Conservation (phyloP, 2,888 invertebrate genomes). For the Griposia aprilina region DNA sequence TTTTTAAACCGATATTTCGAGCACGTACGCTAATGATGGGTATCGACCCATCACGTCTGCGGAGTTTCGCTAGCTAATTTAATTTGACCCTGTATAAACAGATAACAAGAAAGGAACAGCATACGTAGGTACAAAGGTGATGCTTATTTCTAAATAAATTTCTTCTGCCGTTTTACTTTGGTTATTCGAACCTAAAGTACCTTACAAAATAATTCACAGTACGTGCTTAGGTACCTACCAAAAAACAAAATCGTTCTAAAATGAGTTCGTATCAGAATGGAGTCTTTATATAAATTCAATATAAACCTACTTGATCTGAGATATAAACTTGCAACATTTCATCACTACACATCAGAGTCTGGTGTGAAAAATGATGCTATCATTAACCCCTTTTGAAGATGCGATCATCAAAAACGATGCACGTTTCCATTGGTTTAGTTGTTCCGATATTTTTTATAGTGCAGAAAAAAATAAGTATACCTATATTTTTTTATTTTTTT, state of each 20-base stretch:
- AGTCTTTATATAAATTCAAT: constrained; percentile 43
- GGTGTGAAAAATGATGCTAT: constrained; percentile 69
- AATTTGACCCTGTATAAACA: too few species aligned
- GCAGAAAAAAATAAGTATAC: background rate
- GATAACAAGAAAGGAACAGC: too few species aligned
- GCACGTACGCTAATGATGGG: too few species aligned
- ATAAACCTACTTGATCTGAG: constrained; percentile 22
- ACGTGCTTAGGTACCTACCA: too few species aligned
- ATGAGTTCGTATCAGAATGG: constrained; percentile 9
- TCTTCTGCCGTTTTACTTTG: too few species aligned
- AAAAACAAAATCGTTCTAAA: background rate
- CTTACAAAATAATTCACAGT: background rate
- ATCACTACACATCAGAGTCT: constrained; percentile 54
- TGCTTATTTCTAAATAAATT: too few species aligned
- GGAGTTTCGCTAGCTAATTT: too few species aligned
- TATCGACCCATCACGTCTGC: too few species aligned
- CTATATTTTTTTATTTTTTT: background rate
- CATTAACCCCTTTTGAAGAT: constrained; percentile 72
- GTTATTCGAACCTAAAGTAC: too few species aligned
- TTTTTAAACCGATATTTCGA: too few species aligned
- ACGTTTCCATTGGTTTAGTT: constrained; percentile 54
- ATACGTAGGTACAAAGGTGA: too few species aligned
- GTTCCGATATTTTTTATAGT: constrained; percentile 7
- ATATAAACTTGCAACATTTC: constrained; percentile 46
- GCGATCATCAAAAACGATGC: constrained; percentile 60